Base-by-base conservation (phyloP, 2,888 invertebrate genomes). In the Leptopilina syphax region DNA sequence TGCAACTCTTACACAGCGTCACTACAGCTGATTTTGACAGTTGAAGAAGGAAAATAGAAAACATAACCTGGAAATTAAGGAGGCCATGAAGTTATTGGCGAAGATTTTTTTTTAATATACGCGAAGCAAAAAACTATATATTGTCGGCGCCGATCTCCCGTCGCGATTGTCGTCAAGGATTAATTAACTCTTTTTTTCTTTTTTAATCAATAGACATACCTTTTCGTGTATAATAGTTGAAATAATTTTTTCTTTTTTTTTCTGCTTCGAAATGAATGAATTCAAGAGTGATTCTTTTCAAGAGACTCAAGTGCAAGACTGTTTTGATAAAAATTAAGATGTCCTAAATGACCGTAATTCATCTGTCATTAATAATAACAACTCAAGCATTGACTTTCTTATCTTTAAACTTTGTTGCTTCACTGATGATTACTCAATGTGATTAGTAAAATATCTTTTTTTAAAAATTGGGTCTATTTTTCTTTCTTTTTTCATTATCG, bases 381-480 rank as follows among this genome's bases (percentile, higher is more conserved):
- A 79, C n/a, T 79, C 82, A 79, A 78, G 80, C 80, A 82, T 81
- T 81, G 80, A 81, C 81, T 80, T 78, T 76, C 80, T 83, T 82
- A 82, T 83, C 78, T 65, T 68, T 76, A 67, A 44, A 77, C 65
- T 65, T 82, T 78, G 81, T 78, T 79, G 68, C 80, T 79, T 80
- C 82, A 81, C 78, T 80, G 54, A 76, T 76, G 81, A 83, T 80
- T 82, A 84, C 81, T 80, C 79, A 82, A 84, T 84, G 80, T 84
- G 80, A 82, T 66, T 81, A 44, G 73, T 79, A 7, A 65, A 79
- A 83, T 79, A 79, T 79, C 77, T 81, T 81, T 9, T 47, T 9
- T 81, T 83, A 81, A 82, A 34, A 79, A 86, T 83, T 79, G 77
- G 44, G 77, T 68, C 18, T 78, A 76, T 76, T 54, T 57, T 73